phyloP scores from a whole-genome alignment of 1,140 invertebrate species.

The Nixonia krombeini region DNA sequence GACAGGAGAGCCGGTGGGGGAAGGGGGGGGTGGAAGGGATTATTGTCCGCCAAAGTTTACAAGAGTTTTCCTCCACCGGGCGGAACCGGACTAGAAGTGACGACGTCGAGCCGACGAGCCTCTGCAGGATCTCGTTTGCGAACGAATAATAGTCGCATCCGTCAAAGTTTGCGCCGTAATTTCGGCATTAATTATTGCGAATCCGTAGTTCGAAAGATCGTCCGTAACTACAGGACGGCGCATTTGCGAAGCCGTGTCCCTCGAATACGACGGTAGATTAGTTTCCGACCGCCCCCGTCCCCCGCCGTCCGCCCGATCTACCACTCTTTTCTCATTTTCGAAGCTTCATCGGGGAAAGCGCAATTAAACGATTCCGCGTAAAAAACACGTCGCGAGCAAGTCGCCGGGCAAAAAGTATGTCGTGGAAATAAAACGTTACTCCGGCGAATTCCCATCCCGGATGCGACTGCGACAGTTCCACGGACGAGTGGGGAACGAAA shows the following conservation, averaged over 20 bases:
- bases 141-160: constrained; percentile 46
- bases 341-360: no score
- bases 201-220: constrained; percentile 54
- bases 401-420: no score
- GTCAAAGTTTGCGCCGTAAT: constrained; percentile 56
- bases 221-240: constrained; percentile 19
- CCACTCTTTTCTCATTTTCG: no score
- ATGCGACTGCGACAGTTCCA: no score
- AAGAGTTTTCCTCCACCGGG: constrained; percentile 43
- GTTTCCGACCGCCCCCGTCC: constrained; percentile 36
- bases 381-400: no score
- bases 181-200: constrained; percentile 63
- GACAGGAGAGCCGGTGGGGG: no score
- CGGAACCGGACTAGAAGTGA: constrained; percentile 31
- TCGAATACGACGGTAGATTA: constrained; percentile 54
- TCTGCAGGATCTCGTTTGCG: constrained; percentile 40
- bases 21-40: constrained; percentile 40
- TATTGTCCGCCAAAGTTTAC: constrained; percentile 43
- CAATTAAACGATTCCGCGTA: no score
- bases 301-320: constrained; percentile 13
- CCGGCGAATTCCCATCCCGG: no score
- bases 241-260: constrained; percentile 25
- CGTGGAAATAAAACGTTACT: no score
- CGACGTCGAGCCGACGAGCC: constrained; percentile 36
- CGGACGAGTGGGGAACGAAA: no score